Base-by-base conservation (phyloP, 2,797 vertebrate genomes). In the Austrolebias charrua region DNA sequence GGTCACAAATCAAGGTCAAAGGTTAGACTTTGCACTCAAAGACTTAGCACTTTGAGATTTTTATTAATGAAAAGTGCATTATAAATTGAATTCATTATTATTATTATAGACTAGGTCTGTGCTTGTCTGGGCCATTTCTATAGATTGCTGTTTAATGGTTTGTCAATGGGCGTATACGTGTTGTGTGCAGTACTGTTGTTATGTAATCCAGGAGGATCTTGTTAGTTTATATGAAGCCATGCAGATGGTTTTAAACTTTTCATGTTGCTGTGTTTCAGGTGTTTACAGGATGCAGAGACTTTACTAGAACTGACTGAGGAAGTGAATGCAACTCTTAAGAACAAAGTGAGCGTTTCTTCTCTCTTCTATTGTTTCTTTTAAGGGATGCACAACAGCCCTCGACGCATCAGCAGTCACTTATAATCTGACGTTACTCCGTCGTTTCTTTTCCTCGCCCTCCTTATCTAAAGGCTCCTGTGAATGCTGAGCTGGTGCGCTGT, bases 211-310 rank as follows among this genome's bases (percentile, higher is more conserved):
- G 52, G 8, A n/a, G 15, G 3, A 12, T 15, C 13, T 9, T 16
- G 24, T 28, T 33, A 11, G 40, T 55, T 78, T 66, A 18, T 14
- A 5, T 2, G 24, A 24, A 24, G 24, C 24, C 24, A 24, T 24
- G 24, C 24, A 24, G 24, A 24, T 24, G 19, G 31, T 10, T 9
- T 29, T 67, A 5, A 54, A 20, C 9, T 15, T 20, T 14, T 61
- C 70, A 35, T 78, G 14, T 56, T 76, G 51, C 11, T 40, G 9
- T 40, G 42, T 50, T 40, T 63, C 90, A 99, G 98, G 73, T 97
- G 95, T 85, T 92, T 89, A 79, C 93, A 97, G 74, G 98, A 99
- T 91, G 93, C 94, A 42, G 95, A 96, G 66, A 92, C 94, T 74
- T 90, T 99, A 78, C 76, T 96, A 82, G 96, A 92, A 85, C 84